Conservation (phyloP, 2,113 vertebrate genomes). For the Hydropotes inermis region DNA sequence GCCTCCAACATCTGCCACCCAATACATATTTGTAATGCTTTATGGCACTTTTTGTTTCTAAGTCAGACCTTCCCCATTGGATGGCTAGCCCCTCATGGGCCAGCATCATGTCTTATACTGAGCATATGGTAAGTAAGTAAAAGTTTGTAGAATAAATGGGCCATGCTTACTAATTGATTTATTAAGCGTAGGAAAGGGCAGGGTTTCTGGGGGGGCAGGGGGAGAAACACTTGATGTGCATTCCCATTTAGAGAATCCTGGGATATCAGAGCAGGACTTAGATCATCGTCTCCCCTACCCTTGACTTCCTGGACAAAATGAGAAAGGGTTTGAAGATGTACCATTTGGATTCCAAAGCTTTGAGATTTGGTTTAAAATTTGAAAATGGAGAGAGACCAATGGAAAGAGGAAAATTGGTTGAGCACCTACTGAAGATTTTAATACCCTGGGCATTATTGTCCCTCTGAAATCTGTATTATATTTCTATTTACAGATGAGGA, state of each 20-base stretch:
- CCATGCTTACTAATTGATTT: constrained; percentile 63
- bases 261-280: neutral
- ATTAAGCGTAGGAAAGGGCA: constrained; percentile 55
- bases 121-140: constrained; percentile 58
- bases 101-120: constrained; percentile 15
- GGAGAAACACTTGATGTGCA: neutral
- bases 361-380: neutral
- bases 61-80: constrained; percentile 18
- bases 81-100: neutral
- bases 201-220: neutral
- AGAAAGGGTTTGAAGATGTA: neutral
- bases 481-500: neutral
- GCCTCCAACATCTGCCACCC: constrained; percentile 66
- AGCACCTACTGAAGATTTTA: neutral
- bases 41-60: constrained; percentile 67
- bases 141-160: constrained; percentile 53
- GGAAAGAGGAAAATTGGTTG: neutral
- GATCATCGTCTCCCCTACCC: neutral
- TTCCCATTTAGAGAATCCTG: constrained; percentile 1
- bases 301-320: neutral
- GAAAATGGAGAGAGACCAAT: neutral
- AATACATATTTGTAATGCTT: constrained; percentile 67
- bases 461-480: neutral
- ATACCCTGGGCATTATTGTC: neutral
- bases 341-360: neutral